A percentile compares a stretch with the other conserved stretches of the same genome.
phyloP scores from a whole-genome alignment of 2,888 invertebrate genomes.

The Tetropium fuscum region DNA sequence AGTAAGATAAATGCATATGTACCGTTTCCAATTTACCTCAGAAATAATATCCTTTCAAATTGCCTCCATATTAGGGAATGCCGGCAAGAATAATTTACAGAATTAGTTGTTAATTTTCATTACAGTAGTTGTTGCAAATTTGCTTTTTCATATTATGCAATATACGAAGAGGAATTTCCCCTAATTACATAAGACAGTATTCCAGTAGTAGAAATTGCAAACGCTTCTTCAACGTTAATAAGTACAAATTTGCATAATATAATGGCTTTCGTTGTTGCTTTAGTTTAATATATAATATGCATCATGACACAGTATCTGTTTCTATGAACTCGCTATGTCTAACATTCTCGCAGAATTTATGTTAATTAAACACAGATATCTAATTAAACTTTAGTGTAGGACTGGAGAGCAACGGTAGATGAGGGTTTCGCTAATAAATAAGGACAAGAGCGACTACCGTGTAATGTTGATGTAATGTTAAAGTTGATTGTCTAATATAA shows the following conservation, averaged over 20 bases:
- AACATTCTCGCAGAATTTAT: conserved; percentile 9
- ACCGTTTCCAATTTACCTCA: no score
- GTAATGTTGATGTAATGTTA: background rate
- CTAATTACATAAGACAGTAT: conserved; percentile 12
- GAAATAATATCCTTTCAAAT: background rate
- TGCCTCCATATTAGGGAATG: background rate
- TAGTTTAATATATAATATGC: conserved; percentile 19
- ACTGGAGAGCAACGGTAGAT: background rate
- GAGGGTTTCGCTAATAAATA: background rate
- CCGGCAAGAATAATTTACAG: background rate
- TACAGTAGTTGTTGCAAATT: background rate
- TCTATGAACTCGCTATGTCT: background rate
- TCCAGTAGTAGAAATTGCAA: conserved; percentile 10
- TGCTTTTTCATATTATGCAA: conserved; percentile 8
- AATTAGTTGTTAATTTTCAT: conserved; percentile 11
- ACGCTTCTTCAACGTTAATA: conserved; percentile 13
- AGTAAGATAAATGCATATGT: no score
- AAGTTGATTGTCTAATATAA: background rate
- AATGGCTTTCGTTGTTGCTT: conserved; percentile 22
- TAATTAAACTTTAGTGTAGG: conserved; percentile 6
- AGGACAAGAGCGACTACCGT: no score
- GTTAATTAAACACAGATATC: conserved; percentile 8
- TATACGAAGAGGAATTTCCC: conserved; percentile 13
- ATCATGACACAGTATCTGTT: conserved; percentile 15
- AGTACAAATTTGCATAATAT: conserved; percentile 26